Evolutionary conservation across 64 coral and sea anemone genomes (phyloP).

Genomic region (Montipora cactus): DNA sequence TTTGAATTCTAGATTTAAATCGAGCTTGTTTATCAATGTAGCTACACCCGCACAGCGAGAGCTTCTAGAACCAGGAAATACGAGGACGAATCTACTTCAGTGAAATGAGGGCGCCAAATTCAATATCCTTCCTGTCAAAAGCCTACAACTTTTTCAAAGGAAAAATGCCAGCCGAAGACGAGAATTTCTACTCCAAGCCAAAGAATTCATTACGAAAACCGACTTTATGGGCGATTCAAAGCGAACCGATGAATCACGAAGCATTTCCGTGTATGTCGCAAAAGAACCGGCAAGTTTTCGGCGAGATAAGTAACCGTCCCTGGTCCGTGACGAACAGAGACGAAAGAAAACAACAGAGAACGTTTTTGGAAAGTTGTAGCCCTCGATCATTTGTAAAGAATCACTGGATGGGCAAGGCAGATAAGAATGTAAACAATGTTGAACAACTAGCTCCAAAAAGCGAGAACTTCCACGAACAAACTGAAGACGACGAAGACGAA

Average conservation of each 20-base stretch:
- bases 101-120: slow-evolving; percentile 42
- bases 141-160: slow-evolving; percentile 47
- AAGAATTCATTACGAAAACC: slow-evolving; percentile 6
- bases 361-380: not conserved
- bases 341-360: not conserved
- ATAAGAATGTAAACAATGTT: slow-evolving; percentile 11
- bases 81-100: not conserved
- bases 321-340: not conserved
- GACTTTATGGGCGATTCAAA: not conserved
- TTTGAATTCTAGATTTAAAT: too few species aligned
- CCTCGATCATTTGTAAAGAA: not conserved
- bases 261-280: not conserved
- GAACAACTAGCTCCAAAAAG: not conserved
- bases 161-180: slow-evolving; percentile 12
- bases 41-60: not conserved
- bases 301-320: not conserved
- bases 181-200: slow-evolving; percentile 26
- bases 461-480: not conserved
- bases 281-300: slow-evolving; percentile 15
- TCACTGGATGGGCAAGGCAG: not conserved
- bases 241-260: slow-evolving; percentile 18
- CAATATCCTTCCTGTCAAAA: slow-evolving; percentile 34
- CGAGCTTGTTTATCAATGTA: not conserved
- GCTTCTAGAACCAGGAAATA: not conserved
- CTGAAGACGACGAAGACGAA: slow-evolving; percentile 22